Evolutionary conservation across 2,797 vertebrate genomes (phyloP), one percentile per base, ranked within the genome.

Genomic region (Forpus xanthops): DNA sequence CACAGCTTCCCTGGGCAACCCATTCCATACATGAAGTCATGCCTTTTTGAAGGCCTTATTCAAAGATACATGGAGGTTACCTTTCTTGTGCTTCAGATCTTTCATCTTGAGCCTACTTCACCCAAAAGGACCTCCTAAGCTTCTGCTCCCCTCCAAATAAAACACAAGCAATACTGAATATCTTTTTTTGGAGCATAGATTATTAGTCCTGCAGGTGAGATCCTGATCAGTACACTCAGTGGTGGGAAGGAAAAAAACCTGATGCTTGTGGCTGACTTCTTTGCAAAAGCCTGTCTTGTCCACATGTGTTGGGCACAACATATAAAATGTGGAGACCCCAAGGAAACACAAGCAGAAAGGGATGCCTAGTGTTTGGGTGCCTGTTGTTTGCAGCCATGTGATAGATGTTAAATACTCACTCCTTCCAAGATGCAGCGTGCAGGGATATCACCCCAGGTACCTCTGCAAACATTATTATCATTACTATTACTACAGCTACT

Each of bases 261-360:
- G 25, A 6, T 55, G 56, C 24, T 50, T 33, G 24, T 66, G 56
- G 31, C 39, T 67, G 33, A 35, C 37, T 55, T 81, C 81, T 82
- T 39, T 89, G 33, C 23, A 56, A 47, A 89, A 77, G 10, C 17
- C 9, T 2, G 0, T 53, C 3, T 37, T 4, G 0, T 70, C 30
- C 41, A 0, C 6, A 0, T 35, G 55, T 68, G 11, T 42, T 88
- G 45, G 9, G 8, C 73, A 56, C 28, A 67, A 6, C 11, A 31
- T 0, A 0, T 37, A 4, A 25, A 6, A 0, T 8, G 20, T 39
- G 53, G 31, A 45, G 20, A 23, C 21, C 37, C 18, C 8, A 12
- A 37, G 30, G 49, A 64, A 30, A n/a, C 37, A 31, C 24, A 68
- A 42, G 30, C 28, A 68, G 74, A 78, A 23, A 42, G 55, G 23